A percentile compares a stretch with the other conserved stretches of the same genome.
Conservation (phyloP, 2,797 vertebrate species). For the Linurgus olivaceus region DNA sequence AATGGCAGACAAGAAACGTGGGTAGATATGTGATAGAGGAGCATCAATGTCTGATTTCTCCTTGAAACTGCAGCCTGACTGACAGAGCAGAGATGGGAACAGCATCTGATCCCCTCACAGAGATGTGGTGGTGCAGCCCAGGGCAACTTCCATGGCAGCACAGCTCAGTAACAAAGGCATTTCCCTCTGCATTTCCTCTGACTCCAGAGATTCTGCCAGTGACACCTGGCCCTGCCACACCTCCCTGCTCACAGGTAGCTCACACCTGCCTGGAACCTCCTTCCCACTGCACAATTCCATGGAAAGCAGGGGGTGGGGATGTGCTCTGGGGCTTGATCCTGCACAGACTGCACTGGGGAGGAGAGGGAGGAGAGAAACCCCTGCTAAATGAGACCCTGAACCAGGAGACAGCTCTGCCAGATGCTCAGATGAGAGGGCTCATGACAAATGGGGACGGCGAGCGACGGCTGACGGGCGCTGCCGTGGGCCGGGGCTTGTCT, state of each 20-base stretch:
- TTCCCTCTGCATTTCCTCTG: neutral
- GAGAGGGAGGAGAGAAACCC: neutral
- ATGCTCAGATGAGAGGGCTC: neutral
- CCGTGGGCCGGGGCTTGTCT: fast-evolving
- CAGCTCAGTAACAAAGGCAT: neutral
- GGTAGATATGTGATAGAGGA: neutral
- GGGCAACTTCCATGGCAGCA: neutral
- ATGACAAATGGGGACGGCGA: neutral
- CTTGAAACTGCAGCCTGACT: neutral
- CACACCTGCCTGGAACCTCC: neutral
- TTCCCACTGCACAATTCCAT: neutral
- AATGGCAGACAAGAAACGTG: neutral
- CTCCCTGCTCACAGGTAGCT: neutral
- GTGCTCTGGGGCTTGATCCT: neutral
- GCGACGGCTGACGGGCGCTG: neutral
- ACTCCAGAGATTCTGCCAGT: neutral
- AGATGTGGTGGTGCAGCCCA: neutral
- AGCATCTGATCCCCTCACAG: neutral
- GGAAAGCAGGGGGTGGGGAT: neutral
- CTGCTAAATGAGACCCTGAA: neutral
- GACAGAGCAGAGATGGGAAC: neutral
- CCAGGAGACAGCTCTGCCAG: neutral
- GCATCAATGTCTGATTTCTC: neutral
- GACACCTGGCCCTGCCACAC: neutral
- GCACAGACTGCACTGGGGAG: neutral